phyloP scores from a whole-genome alignment of 92 coral and sea anemone species.

The Parazoanthus swiftii region DNA sequence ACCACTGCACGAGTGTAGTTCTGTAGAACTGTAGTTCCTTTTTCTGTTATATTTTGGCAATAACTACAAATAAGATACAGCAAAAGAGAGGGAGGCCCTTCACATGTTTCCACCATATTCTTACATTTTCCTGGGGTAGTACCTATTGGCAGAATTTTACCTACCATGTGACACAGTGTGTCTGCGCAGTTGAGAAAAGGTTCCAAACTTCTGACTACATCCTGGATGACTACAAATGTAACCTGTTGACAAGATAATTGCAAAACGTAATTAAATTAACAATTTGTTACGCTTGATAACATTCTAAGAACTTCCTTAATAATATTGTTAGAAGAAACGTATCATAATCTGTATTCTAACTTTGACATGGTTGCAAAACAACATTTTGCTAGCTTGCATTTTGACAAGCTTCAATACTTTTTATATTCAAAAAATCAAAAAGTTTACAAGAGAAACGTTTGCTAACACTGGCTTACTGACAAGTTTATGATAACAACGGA shows the following conservation, averaged over 20 bases:
- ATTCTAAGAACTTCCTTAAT: too few species aligned
- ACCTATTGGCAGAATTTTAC: background rate
- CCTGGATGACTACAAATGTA: conserved; percentile 70
- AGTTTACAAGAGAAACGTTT: background rate
- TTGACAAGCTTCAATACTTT: too few species aligned
- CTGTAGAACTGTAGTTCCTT: background rate
- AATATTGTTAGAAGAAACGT: too few species aligned
- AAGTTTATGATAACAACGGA: background rate
- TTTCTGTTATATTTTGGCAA: background rate
- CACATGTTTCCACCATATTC: background rate
- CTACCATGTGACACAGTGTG: conserved; percentile 72
- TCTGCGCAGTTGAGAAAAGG: conserved; percentile 52
- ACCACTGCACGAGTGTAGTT: background rate
- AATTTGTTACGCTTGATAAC: background rate
- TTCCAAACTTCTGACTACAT: conserved; percentile 63
- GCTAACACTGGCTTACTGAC: background rate
- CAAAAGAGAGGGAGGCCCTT: background rate
- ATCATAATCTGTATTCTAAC: too few species aligned
- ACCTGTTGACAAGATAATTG: conserved; percentile 40
- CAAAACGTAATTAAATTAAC: too few species aligned
- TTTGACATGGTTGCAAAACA: too few species aligned
- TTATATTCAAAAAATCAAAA: too few species aligned
- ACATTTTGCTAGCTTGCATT: too few species aligned
- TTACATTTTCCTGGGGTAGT: background rate
- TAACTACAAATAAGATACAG: too few species aligned